These are phyloP conservation scores for Hirundo rustica DNA, from an alignment of 2,797 vertebrate genomes.

Conservation along the genomic window DNA sequence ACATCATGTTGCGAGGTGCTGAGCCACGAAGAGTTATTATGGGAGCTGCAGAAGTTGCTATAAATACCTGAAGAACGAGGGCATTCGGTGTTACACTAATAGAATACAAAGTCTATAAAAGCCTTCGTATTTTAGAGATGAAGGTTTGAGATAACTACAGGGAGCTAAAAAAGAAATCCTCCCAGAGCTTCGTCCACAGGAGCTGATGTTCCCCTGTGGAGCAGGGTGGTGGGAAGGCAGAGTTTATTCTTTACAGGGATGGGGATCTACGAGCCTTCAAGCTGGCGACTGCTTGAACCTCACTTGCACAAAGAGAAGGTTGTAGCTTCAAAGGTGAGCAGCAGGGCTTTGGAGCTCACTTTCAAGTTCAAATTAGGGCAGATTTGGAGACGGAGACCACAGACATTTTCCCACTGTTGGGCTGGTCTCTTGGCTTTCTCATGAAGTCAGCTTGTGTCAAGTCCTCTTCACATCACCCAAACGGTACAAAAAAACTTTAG, in stretches of 20 bases:
- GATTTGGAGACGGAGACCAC: background rate
- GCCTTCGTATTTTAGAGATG: background rate
- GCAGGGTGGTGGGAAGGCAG: background rate
- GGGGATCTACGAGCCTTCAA: background rate
- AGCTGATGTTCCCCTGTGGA: background rate
- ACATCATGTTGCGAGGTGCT: background rate
- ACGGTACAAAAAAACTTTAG: background rate
- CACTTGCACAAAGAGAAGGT: background rate
- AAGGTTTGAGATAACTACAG: background rate
- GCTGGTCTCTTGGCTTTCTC: background rate
- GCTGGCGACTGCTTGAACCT: background rate
- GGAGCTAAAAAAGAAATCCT: slow-evolving; percentile 2
- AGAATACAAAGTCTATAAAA: slow-evolving; percentile 21
- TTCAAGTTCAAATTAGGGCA: slow-evolving; percentile 18
- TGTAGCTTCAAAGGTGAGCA: background rate
- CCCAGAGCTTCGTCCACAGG: background rate
- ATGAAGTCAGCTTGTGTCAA: background rate
- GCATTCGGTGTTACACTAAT: slow-evolving; percentile 23
- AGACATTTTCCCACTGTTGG: background rate
- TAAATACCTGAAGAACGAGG: slow-evolving; percentile 63
- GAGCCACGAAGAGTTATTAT: slow-evolving; percentile 48
- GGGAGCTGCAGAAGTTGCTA: slow-evolving; percentile 53
- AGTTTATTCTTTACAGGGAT: background rate
- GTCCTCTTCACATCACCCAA: background rate
- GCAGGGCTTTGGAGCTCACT: background rate